These are phyloP conservation scores for Encarsia formosa DNA, from an alignment of 2,888 invertebrate genomes.

Conservation along the genomic window DNA sequence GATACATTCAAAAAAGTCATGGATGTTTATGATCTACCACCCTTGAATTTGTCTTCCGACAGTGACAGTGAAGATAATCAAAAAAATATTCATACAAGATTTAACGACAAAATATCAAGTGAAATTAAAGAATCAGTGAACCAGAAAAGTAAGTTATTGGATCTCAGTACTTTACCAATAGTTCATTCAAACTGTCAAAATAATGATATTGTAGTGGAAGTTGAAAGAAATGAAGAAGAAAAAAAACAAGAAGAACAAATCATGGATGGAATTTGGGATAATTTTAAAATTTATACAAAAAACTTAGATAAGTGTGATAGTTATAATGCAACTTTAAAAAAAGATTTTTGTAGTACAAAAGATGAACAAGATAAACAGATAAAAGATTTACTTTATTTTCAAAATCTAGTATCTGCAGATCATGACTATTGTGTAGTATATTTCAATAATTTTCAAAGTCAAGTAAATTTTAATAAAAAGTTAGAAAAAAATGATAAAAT, in stretches of 20 bases:
- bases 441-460: conserved; percentile 32
- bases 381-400: conserved; percentile 35
- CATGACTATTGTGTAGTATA: conserved; percentile 68
- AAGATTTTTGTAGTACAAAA: not conserved
- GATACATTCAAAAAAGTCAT: conserved; percentile 54
- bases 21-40: conserved; percentile 70
- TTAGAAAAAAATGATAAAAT: conserved; percentile 8
- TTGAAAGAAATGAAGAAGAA: conserved; percentile 47
- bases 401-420: conserved; percentile 55
- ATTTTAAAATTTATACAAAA: conserved; percentile 71
- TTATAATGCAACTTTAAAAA: not conserved
- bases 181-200: not conserved
- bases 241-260: conserved; percentile 59
- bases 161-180: too few relatives aligned
- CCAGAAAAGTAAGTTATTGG: too few relatives aligned
- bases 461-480: conserved; percentile 1
- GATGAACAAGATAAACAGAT: not conserved
- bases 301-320: conserved; percentile 58
- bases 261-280: conserved; percentile 72
- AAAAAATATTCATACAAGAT: conserved; percentile 31
- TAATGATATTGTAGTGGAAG: conserved; percentile 34
- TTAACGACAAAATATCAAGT: conserved; percentile 27
- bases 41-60: conserved; percentile 74
- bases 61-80: conserved; percentile 69
- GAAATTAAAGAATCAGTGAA: not conserved